Evolutionary conservation across 2,888 invertebrate species (phyloP).

Genomic region (Imbricaverruca yamaguchii): DNA sequence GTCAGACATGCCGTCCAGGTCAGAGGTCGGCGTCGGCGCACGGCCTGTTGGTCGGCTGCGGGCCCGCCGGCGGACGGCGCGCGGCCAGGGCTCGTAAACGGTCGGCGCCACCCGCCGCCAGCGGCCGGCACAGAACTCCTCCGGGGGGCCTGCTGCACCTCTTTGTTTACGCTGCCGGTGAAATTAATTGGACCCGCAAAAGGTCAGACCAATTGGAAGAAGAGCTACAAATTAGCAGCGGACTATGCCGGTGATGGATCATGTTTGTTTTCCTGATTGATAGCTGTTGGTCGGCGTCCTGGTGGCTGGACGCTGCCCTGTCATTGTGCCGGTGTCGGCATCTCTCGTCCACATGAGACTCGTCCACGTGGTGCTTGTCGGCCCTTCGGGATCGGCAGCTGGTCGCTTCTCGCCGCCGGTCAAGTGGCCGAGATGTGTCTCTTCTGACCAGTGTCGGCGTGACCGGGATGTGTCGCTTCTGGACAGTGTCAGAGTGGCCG

Average conservation of each 20-base stretch:
- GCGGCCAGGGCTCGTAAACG: background rate
- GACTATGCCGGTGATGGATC: background rate
- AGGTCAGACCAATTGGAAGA: slow-evolving; percentile 17
- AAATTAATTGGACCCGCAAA: background rate
- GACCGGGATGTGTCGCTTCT: no score
- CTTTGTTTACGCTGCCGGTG: slow-evolving; percentile 4
- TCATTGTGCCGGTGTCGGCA: background rate
- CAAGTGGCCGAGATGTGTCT: no score
- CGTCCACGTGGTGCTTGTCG: no score
- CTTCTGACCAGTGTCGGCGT: no score
- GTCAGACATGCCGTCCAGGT: background rate
- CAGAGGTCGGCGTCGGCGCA: background rate
- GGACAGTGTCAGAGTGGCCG: no score
- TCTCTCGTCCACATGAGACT: no score
- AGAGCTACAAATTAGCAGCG: slow-evolving; percentile 4
- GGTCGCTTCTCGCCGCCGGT: no score
- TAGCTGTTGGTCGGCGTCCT: background rate
- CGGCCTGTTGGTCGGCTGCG: background rate
- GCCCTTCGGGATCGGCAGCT: no score
- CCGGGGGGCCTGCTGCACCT: background rate
- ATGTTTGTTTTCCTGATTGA: slow-evolving; percentile 10
- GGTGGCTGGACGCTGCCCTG: background rate
- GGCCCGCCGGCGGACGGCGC: no score
- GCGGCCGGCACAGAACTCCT: no score
- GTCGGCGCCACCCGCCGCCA: no score